These are phyloP conservation scores for Phortica variegata DNA, from an alignment of 1,140 invertebrate genomes.

Conservation along the genomic window DNA sequence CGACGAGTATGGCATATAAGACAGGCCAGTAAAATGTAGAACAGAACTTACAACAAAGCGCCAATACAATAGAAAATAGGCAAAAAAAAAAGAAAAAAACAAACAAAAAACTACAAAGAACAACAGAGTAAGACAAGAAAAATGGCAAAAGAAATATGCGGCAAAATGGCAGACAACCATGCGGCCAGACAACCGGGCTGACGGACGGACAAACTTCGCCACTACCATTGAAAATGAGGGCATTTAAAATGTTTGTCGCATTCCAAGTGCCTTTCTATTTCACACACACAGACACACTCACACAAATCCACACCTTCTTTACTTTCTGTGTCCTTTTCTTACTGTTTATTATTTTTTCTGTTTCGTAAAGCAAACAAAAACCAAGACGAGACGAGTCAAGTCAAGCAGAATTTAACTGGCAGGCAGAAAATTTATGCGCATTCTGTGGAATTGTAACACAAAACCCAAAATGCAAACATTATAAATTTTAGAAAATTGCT, in stretches of 20 bases:
- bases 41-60: not conserved
- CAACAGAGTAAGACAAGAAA: constrained; percentile 11
- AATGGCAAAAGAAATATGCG: not conserved
- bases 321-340: not conserved
- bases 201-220: too few species aligned
- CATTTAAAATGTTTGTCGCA: constrained; percentile 41
- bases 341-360: not conserved
- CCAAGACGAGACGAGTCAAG: constrained; percentile 5
- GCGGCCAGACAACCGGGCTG: not conserved
- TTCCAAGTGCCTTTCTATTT: constrained; percentile 17
- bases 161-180: not conserved
- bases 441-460: constrained; percentile 21
- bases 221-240: constrained; percentile 26
- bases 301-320: not conserved
- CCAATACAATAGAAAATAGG: not conserved
- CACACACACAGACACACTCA: too few species aligned
- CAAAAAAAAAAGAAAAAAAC: not conserved
- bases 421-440: constrained; percentile 28
- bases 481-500: constrained; percentile 23
- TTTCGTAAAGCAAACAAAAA: not conserved
- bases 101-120: constrained; percentile 8
- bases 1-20: too few species aligned
- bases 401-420: constrained; percentile 6
- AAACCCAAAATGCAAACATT: constrained; percentile 15
- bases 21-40: not conserved